These are phyloP conservation scores for Microplitis deprimator DNA, from an alignment of 2,888 invertebrate species.

Conservation along the genomic window DNA sequence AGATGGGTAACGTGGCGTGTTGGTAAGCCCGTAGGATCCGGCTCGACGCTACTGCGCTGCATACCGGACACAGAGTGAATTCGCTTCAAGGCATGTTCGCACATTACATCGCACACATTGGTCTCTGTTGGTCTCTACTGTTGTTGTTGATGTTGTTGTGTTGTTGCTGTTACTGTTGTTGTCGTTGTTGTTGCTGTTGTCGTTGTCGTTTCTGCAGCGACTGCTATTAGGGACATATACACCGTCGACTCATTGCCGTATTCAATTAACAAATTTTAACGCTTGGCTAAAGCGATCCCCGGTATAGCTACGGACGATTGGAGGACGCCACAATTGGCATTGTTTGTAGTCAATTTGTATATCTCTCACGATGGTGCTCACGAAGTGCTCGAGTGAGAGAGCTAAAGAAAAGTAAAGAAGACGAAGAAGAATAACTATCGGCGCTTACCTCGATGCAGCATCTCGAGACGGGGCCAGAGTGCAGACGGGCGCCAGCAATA, in stretches of 20 bases:
- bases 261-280: conserved; percentile 46
- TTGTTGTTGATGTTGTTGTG: conserved; percentile 23
- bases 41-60: conserved; percentile 50
- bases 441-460: conserved; percentile 46
- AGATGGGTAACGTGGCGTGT: conserved; percentile 64
- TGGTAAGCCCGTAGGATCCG: conserved; percentile 50
- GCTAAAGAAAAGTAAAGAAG: background rate
- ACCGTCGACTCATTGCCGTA: conserved; percentile 32
- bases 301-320: conserved; percentile 40
- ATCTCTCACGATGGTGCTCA: conserved; percentile 50
- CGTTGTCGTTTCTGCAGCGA: background rate
- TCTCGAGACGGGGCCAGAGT: conserved; percentile 39
- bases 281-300: conserved; percentile 38
- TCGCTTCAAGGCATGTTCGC: conserved; percentile 36
- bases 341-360: conserved; percentile 57
- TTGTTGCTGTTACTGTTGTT: too few species aligned
- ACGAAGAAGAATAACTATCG: background rate
- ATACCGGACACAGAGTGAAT: conserved; percentile 51
- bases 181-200: conserved; percentile 6
- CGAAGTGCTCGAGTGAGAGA: conserved; percentile 41
- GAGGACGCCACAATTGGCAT: conserved; percentile 53
- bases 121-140: conserved; percentile 31
- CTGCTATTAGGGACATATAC: conserved; percentile 9
- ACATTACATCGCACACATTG: conserved; percentile 28
- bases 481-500: background rate